These are phyloP conservation scores for Pan paniscus DNA, from an alignment of 2,113 vertebrate species.

Conservation along the genomic window DNA sequence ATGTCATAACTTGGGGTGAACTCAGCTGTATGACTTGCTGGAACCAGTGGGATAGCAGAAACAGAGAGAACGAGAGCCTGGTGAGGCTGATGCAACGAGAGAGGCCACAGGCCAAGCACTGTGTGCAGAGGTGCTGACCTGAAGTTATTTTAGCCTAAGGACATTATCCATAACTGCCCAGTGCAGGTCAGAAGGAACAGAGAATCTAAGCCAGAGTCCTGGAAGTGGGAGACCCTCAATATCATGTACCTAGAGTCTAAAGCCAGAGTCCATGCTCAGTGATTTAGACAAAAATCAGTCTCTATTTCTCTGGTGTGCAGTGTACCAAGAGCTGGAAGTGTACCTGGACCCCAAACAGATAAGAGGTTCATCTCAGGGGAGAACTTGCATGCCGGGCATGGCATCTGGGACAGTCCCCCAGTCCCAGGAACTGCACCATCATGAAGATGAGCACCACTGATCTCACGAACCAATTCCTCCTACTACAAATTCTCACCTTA, in stretches of 20 bases:
- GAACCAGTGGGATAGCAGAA: not conserved
- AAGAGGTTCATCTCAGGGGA: not conserved
- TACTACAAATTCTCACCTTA: not conserved
- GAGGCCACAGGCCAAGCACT: not conserved
- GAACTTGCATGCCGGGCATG: not conserved
- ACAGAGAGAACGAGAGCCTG: not conserved
- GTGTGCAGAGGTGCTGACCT: not conserved
- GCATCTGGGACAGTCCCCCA: not conserved
- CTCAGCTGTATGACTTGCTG: not conserved
- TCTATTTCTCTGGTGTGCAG: not conserved
- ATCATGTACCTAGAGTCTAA: not conserved
- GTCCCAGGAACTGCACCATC: no score
- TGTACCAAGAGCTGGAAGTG: not conserved
- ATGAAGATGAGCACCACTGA: not conserved
- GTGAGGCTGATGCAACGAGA: not conserved
- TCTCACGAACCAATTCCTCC: not conserved
- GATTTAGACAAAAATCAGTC: not conserved
- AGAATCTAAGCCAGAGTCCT: not conserved
- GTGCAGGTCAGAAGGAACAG: not conserved
- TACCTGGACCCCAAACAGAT: no score
- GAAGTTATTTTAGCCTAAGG: not conserved
- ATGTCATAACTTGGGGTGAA: constrained; percentile 61
- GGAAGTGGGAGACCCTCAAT: not conserved
- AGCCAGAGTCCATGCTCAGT: not conserved
- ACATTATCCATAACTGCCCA: not conserved